Evolutionary conservation across 2,888 invertebrate species (phyloP).

Genomic region (Eupithecia abbreviata): DNA sequence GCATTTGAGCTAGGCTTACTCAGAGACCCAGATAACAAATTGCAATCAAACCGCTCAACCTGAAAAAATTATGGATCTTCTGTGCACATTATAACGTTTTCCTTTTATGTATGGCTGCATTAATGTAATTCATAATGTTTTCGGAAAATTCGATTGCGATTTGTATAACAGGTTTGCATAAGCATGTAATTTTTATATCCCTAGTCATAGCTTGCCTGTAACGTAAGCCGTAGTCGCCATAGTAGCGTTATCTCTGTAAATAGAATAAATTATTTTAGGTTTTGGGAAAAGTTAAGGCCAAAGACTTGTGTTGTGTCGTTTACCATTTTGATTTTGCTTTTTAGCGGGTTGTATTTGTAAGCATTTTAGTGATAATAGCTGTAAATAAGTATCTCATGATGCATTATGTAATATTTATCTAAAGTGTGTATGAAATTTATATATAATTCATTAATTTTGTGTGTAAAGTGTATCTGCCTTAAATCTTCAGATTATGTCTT

Average conservation of each 20-base stretch:
- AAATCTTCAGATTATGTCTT: slow-evolving; percentile 9
- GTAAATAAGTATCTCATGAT: neutral
- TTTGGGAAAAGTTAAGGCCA: slow-evolving; percentile 52
- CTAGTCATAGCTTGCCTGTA: slow-evolving; percentile 60
- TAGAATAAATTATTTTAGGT: slow-evolving; percentile 47
- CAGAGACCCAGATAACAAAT: slow-evolving; percentile 54
- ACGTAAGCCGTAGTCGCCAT: slow-evolving; percentile 18
- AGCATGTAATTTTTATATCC: slow-evolving; percentile 27
- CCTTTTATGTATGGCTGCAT: neutral
- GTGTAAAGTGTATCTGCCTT: neutral
- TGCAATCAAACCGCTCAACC: slow-evolving; percentile 11
- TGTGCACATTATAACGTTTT: neutral
- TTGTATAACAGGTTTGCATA: slow-evolving; percentile 21
- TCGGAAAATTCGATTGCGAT: slow-evolving; percentile 17
- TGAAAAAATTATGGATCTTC: neutral
- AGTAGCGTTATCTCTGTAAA: slow-evolving; percentile 32
- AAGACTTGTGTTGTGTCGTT: slow-evolving; percentile 49
- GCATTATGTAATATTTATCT: neutral
- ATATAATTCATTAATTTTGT: neutral
- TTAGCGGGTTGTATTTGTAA: neutral
- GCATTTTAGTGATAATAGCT: neutral
- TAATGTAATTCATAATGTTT: slow-evolving; percentile 6
- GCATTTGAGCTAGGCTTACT: slow-evolving; percentile 63
- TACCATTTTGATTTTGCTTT: neutral
- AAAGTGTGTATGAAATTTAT: neutral